Conservation (phyloP, 1,140 invertebrate genomes). For the Heliconius nattereri region DNA sequence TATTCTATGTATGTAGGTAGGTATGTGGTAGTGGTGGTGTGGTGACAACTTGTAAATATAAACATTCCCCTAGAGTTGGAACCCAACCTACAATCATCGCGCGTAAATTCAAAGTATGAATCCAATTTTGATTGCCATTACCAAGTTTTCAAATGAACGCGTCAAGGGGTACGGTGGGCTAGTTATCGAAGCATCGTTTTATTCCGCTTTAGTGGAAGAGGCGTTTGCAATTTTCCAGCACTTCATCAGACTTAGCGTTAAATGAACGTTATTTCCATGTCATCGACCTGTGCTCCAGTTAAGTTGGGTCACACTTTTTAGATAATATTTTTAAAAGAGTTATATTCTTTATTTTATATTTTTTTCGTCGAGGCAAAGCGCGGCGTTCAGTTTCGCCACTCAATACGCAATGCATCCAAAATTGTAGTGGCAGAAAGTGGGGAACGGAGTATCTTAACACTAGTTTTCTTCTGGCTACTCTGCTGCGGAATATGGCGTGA, state of each 20-base stretch:
- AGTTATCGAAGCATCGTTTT: conserved; percentile 33
- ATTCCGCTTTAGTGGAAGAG: conserved; percentile 43
- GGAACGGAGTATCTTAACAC: too few species aligned
- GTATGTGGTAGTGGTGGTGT: too few species aligned
- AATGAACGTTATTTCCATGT: conserved; percentile 49
- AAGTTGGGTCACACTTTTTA: conserved; percentile 17
- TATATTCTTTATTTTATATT: too few species aligned
- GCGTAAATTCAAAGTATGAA: neutral
- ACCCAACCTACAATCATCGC: neutral
- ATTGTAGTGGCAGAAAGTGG: too few species aligned
- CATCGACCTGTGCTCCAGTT: conserved; percentile 25
- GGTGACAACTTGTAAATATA: neutral
- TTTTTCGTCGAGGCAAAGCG: too few species aligned
- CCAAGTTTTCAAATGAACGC: neutral
- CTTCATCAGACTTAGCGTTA: conserved; percentile 47
- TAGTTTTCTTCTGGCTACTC: too few species aligned
- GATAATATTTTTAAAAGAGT: neutral
- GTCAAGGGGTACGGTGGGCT: conserved; percentile 14
- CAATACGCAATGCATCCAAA: too few species aligned
- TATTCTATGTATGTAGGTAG: neutral
- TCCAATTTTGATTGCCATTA: conserved; percentile 3
- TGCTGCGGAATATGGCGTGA: too few species aligned
- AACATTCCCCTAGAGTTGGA: neutral
- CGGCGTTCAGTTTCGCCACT: too few species aligned
- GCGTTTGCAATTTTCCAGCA: conserved; percentile 47